phyloP scores from a whole-genome alignment of 1,140 invertebrate genomes.

The Leptinotarsa undecemlineata region DNA sequence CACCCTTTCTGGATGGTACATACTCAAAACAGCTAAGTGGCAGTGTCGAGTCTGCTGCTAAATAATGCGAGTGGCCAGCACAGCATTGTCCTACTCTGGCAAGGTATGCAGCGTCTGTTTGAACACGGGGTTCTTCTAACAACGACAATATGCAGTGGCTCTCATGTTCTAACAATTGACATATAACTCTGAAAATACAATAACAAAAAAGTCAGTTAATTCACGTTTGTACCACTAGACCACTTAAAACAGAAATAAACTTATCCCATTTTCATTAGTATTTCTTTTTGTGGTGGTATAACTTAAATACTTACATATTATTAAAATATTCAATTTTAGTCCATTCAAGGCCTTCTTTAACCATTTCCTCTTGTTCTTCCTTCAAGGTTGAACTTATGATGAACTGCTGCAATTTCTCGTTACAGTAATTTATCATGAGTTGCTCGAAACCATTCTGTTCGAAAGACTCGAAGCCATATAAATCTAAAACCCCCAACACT shows the following conservation, averaged over 20 bases:
- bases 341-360: slow-evolving; percentile 76
- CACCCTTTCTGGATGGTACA: slow-evolving; percentile 27
- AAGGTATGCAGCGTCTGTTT: slow-evolving; percentile 73
- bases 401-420: slow-evolving; percentile 85
- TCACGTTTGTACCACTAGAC: background rate
- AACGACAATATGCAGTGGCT: slow-evolving; percentile 66
- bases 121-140: slow-evolving; percentile 75
- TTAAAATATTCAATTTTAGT: slow-evolving; percentile 68
- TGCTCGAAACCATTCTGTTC: slow-evolving; percentile 77
- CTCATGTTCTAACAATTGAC: slow-evolving; percentile 56
- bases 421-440: slow-evolving; percentile 89
- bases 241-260: no score
- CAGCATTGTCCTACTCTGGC: slow-evolving; percentile 71
- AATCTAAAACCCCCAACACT: slow-evolving; percentile 78
- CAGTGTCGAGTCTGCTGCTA: slow-evolving; percentile 53
- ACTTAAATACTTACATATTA: slow-evolving; percentile 59
- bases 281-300: no score
- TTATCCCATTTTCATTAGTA: no score
- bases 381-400: slow-evolving; percentile 70
- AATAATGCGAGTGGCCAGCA: slow-evolving; percentile 66
- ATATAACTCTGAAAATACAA: slow-evolving; percentile 49
- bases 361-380: slow-evolving; percentile 84
- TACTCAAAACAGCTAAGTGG: slow-evolving; percentile 56
- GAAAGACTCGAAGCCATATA: slow-evolving; percentile 87
- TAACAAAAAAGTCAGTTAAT: background rate